Evolutionary conservation across 2,113 vertebrate genomes (phyloP).

Genomic region (Globicephala melas): DNA sequence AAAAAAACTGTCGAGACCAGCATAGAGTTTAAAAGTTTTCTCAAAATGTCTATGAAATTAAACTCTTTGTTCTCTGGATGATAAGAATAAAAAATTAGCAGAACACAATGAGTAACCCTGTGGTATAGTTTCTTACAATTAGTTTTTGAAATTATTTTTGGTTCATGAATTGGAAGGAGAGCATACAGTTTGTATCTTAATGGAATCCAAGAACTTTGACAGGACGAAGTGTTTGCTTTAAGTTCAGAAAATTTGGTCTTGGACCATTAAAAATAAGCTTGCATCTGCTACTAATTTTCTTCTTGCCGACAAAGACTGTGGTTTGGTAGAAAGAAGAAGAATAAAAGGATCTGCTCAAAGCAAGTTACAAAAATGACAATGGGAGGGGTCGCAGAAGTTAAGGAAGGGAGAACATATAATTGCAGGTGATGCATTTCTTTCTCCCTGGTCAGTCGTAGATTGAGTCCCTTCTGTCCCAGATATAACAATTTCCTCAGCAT

Average conservation of each 20-base stretch:
- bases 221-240: slow-evolving; percentile 36
- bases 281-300: slow-evolving; percentile 55
- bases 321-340: background rate
- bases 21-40: background rate
- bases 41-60: slow-evolving; percentile 12
- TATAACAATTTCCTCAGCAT: background rate
- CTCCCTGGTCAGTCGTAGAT: background rate
- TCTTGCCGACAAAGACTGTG: slow-evolving; percentile 51
- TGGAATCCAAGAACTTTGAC: slow-evolving; percentile 46
- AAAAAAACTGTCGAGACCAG: background rate
- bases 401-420: background rate
- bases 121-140: background rate
- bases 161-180: slow-evolving; percentile 24
- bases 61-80: background rate
- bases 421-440: background rate
- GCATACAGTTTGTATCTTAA: slow-evolving; percentile 21
- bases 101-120: background rate
- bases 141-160: slow-evolving; percentile 43
- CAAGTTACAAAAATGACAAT: background rate
- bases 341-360: slow-evolving; percentile 16
- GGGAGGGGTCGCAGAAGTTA: background rate
- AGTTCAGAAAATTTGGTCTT: slow-evolving; percentile 46
- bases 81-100: background rate
- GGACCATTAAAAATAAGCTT: slow-evolving; percentile 56
- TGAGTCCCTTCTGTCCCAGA: background rate